These are phyloP conservation scores for Hetaerina americana DNA, from an alignment of 1,140 invertebrate species.

Conservation along the genomic window DNA sequence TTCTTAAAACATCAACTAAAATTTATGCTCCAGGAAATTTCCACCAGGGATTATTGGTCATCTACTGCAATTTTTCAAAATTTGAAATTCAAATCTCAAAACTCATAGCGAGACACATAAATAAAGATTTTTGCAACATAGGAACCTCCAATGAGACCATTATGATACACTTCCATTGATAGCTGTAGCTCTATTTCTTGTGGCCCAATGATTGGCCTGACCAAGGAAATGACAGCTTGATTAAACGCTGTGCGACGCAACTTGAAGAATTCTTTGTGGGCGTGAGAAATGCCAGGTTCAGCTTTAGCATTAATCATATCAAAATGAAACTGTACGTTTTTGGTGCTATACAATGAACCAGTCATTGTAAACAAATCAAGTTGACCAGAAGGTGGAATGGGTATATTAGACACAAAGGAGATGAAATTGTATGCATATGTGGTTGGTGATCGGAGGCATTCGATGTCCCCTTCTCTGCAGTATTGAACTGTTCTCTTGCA, in stretches of 20 bases:
- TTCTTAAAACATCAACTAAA: too few species aligned
- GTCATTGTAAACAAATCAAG: slow-evolving; percentile 76
- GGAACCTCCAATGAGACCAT: slow-evolving; percentile 53
- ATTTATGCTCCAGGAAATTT: too few species aligned
- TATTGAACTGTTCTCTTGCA: slow-evolving; percentile 55
- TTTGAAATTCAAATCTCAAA: too few species aligned
- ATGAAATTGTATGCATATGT: slow-evolving; percentile 85
- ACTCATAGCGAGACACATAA: slow-evolving; percentile 71
- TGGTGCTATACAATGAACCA: slow-evolving; percentile 50
- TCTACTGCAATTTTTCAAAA: too few species aligned
- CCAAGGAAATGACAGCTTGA: slow-evolving; percentile 59
- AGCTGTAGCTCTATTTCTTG: slow-evolving; percentile 81
- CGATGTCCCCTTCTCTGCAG: slow-evolving; percentile 51
- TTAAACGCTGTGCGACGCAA: slow-evolving; percentile 37
- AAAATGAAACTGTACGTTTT: slow-evolving; percentile 61
- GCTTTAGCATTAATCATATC: slow-evolving; percentile 48
- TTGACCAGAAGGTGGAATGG: slow-evolving; percentile 48
- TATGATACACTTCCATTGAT: slow-evolving; percentile 68
- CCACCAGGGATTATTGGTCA: too few species aligned
- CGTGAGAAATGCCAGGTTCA: slow-evolving; percentile 40
- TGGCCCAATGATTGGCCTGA: slow-evolving; percentile 59
- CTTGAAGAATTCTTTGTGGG: slow-evolving; percentile 52
- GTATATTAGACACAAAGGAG: slow-evolving; percentile 71
- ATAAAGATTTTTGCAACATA: slow-evolving; percentile 74
- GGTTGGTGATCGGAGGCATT: slow-evolving; percentile 61